These are phyloP conservation scores for Acanthiza pusilla DNA, from an alignment of 2,797 vertebrate species.

Conservation along the genomic window DNA sequence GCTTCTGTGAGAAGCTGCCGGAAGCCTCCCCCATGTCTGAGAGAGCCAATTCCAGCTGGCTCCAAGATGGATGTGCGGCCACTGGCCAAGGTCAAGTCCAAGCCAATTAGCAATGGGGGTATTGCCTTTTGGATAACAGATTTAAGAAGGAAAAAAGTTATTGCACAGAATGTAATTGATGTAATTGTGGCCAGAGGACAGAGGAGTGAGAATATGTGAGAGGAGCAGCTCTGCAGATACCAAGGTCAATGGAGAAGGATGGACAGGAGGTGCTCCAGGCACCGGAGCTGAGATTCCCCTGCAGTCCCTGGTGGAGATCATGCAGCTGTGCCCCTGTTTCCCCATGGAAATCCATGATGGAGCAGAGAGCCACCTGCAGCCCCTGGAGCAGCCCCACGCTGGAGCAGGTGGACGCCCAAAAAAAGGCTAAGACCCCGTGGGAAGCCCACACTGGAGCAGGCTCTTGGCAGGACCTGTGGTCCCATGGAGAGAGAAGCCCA, in stretches of 20 bases:
- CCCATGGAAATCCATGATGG: background rate
- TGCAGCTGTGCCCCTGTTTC: background rate
- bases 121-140: background rate
- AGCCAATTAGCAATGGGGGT: background rate
- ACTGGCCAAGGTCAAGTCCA: background rate
- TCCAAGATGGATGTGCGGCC: fast-evolving
- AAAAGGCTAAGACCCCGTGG: background rate
- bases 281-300: background rate
- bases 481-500: background rate
- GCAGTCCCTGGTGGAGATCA: background rate
- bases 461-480: background rate
- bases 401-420: background rate
- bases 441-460: background rate
- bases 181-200: background rate
- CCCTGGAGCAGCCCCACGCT: background rate
- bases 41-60: background rate
- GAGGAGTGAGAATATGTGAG: background rate
- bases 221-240: background rate
- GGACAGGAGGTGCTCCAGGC: background rate
- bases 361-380: background rate
- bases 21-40: background rate
- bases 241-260: background rate
- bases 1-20: background rate
- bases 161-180: background rate
- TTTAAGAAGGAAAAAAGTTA: background rate